Evolutionary conservation across 2,113 vertebrate species (phyloP), one percentile per base, ranked within the genome.

Genomic region (Melanostigma gelatinosum): DNA sequence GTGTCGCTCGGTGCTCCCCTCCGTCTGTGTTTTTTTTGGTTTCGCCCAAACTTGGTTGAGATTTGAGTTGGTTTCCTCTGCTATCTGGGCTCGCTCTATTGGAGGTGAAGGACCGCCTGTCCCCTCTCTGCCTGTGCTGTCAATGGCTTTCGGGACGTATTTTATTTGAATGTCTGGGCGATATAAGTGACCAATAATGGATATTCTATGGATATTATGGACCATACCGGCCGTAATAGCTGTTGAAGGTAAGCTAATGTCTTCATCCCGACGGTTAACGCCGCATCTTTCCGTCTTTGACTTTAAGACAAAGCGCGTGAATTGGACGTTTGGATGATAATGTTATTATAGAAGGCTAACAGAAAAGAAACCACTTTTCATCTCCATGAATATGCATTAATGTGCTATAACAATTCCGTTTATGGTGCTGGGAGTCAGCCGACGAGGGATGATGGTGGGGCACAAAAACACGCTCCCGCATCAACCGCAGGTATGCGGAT

Each of bases 181-280:
- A 85, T 85, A 77, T 32, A 91, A 93, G 88, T 91, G 93, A 94
- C 85, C 87, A 90, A 92, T 92, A 86, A 96, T 96, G 95, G 95
- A 95, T 95, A 95, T 95, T 94, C 87, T 95, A 85, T 96, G 95
- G 95, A 95, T 96, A 93, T 94, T 96, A 93, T 96, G 95, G 94
- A 95, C 88, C 88, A 83, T 96, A 92, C 94, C 92, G 83, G 91
- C 92, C 80, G 95, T 93, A 46, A 83, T 95, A 85, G 94, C 94
- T 91, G 91, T 96, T 75, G 95, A 96, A 96, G 95, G 95, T 96
- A 95, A 95, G 95, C 77, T 44, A 68, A 48, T 82, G 72, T 79
- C 72, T 77, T 18, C 82, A 82, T 83, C 78, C 80, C 55, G 40
- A 12, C 50, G 58, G 77, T 77, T 79, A 4, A 38, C 92, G 84